Evolutionary conservation across 2,797 vertebrate species (phyloP).

Genomic region (Decapterus maruadsi): DNA sequence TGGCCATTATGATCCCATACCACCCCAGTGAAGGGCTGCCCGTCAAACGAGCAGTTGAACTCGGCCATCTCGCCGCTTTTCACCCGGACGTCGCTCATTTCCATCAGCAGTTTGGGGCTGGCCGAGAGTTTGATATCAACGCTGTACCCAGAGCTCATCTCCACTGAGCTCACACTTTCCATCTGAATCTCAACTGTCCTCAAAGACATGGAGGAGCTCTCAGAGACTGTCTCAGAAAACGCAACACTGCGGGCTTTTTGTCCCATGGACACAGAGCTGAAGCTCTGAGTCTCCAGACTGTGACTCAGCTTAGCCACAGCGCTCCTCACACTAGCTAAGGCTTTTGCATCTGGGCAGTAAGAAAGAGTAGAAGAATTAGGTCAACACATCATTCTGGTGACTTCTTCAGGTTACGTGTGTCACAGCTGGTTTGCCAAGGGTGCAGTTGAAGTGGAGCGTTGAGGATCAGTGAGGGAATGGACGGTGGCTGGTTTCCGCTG

Average conservation of each 20-base stretch:
- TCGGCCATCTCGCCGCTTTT: conserved; percentile 85
- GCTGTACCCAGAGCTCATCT: conserved; percentile 64
- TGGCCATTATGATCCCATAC: conserved; percentile 88
- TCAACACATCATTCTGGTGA: conserved; percentile 73
- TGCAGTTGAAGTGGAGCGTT: conserved; percentile 53
- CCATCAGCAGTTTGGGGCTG: conserved; percentile 84
- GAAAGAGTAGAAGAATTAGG: conserved; percentile 85
- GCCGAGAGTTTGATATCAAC: conserved; percentile 45
- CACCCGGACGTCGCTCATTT: conserved; percentile 87
- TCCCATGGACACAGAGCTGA: conserved; percentile 74
- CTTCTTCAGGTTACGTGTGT: conserved; percentile 67
- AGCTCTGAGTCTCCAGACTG: conserved; percentile 68
- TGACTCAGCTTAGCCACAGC: conserved; percentile 72
- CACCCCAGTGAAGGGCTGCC: conserved; percentile 84
- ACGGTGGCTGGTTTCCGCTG: conserved; percentile 51
- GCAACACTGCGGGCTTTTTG: conserved; percentile 67
- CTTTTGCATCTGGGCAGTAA: conserved; percentile 91
- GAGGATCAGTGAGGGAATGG: conserved; percentile 51
- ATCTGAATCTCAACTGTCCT: conserved; percentile 69
- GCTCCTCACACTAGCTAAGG: conserved; percentile 87
- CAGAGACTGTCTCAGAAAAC: conserved; percentile 85
- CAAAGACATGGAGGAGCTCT: conserved; percentile 75
- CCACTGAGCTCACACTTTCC: conserved; percentile 68
- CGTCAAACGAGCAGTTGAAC: conserved; percentile 89
- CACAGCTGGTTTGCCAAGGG: conserved; percentile 48